Evolutionary conservation across 2,797 vertebrate genomes (phyloP).

Genomic region (Aplochiton taeniatus): DNA sequence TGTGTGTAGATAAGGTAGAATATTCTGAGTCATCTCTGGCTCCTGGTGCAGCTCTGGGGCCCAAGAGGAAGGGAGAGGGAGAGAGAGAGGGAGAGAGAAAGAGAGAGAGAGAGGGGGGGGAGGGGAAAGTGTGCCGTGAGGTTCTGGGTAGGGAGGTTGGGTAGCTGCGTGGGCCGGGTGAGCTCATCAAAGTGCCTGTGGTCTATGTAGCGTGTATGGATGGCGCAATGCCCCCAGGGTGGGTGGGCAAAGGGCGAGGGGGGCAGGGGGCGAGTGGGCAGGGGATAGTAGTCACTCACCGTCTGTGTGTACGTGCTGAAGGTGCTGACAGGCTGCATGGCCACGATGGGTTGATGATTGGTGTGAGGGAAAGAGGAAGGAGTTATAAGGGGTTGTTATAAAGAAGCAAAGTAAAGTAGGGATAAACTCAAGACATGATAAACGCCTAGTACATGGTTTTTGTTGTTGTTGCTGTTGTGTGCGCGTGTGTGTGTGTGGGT

Average conservation of each 20-base stretch:
- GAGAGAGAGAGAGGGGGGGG: slow-evolving; percentile 38
- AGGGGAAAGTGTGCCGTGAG: slow-evolving; percentile 39
- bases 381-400: background rate
- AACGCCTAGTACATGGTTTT: background rate
- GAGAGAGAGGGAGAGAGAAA: slow-evolving; percentile 12
- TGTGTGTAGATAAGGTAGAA: slow-evolving; percentile 60
- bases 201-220: slow-evolving; percentile 6
- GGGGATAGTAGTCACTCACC: slow-evolving; percentile 37
- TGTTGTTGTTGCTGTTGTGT: background rate
- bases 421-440: background rate
- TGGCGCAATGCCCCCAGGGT: background rate
- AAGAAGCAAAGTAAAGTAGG: background rate
- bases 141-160: background rate
- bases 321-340: slow-evolving; percentile 32
- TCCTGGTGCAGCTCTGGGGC: slow-evolving; percentile 53
- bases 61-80: slow-evolving; percentile 48
- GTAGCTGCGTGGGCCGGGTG: slow-evolving; percentile 50
- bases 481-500: slow-evolving; percentile 13
- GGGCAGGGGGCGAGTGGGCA: slow-evolving; percentile 44
- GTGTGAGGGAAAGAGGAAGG: background rate
- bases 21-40: slow-evolving; percentile 70
- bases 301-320: slow-evolving; percentile 29
- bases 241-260: slow-evolving; percentile 25
- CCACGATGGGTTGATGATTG: slow-evolving; percentile 7
- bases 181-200: slow-evolving; percentile 68